Conservation (phyloP, 2,113 vertebrate genomes). For the human (Homo sapiens) region GRCh38 chr22:40454501-40455000, state of each 20-base stretch:
- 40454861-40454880: too few species aligned
- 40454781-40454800: too few species aligned
- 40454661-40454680: not conserved
- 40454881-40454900: too few species aligned
- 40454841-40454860: too few species aligned
- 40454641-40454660: not conserved
- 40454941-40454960: too few species aligned
- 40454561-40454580: not conserved
- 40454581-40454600: not conserved
- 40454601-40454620: not conserved
- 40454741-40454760: not conserved
- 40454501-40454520: not conserved
- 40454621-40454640: not conserved
- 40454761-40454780: not conserved
- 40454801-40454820: too few species aligned
- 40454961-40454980: too few species aligned
- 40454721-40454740: not conserved
- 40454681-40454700: slow-evolving; percentile 36
- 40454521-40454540: not conserved
- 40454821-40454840: too few species aligned
- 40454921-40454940: too few species aligned
- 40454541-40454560: not conserved
- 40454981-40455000: too few species aligned
- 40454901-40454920: too few species aligned
- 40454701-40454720: not conserved